These are phyloP conservation scores for Euproctis similis DNA, from an alignment of 2,888 invertebrate species.

Conservation along the genomic window DNA sequence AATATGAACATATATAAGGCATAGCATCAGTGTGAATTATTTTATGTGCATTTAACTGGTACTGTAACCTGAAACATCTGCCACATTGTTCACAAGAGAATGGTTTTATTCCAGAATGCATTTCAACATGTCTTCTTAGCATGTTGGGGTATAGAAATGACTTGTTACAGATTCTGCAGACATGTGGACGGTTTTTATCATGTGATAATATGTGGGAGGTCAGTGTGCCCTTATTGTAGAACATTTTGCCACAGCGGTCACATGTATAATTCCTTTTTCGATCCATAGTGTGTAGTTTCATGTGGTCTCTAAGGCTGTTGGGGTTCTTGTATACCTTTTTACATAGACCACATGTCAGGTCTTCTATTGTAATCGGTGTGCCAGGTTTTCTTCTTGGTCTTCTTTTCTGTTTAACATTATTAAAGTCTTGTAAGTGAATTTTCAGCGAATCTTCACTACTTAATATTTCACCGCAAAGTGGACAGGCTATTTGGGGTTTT, in stretches of 20 bases:
- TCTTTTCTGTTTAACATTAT: slow-evolving; percentile 35
- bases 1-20: slow-evolving; percentile 85
- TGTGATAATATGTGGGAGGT: slow-evolving; percentile 63
- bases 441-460: slow-evolving; percentile 43
- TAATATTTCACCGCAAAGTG: slow-evolving; percentile 51
- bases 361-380: slow-evolving; percentile 52
- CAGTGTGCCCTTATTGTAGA: slow-evolving; percentile 61
- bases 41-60: slow-evolving; percentile 83
- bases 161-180: slow-evolving; percentile 60
- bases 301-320: slow-evolving; percentile 63
- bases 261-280: slow-evolving; percentile 59
- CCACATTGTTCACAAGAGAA: slow-evolving; percentile 65
- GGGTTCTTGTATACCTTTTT: slow-evolving; percentile 58
- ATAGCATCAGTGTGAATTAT: slow-evolving; percentile 86
- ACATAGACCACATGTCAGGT: slow-evolving; percentile 54
- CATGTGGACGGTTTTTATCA: slow-evolving; percentile 54
- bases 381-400: slow-evolving; percentile 51
- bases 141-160: slow-evolving; percentile 62
- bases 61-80: slow-evolving; percentile 76
- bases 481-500: slow-evolving; percentile 40
- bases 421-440: slow-evolving; percentile 42
- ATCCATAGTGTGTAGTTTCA: slow-evolving; percentile 73
- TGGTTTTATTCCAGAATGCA: slow-evolving; percentile 62
- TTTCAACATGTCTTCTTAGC: slow-evolving; percentile 59
- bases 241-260: slow-evolving; percentile 64